Percentiles rank a stretch among this genome's conserved stretches.
phyloP scores from a whole-genome alignment of 2,888 invertebrate genomes.

The Pediacus dermestoides region DNA sequence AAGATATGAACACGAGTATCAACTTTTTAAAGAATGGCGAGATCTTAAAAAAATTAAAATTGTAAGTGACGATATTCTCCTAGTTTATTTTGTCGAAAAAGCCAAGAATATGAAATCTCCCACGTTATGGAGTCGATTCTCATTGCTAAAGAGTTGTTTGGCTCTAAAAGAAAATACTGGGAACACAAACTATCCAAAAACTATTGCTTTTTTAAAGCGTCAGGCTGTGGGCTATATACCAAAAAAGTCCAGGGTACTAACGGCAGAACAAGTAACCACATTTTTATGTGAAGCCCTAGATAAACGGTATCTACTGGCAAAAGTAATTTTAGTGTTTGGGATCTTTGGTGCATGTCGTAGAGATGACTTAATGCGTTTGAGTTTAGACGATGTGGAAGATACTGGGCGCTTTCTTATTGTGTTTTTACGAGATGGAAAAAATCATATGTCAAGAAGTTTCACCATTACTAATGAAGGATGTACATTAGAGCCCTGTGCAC shows the following conservation, averaged over 20 bases:
- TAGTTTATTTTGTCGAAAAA: constrained; percentile 13
- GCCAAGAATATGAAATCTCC: constrained; percentile 11
- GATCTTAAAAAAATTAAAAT: constrained; percentile 10
- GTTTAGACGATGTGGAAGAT: constrained; percentile 13
- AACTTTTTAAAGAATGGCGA: constrained; percentile 12
- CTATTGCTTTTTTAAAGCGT: constrained; percentile 22
- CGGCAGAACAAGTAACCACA: constrained; percentile 22
- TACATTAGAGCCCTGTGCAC: constrained; percentile 7
- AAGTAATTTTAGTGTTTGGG: constrained; percentile 14
- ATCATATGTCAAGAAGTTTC: constrained; percentile 18
- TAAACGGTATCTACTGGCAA: constrained; percentile 24
- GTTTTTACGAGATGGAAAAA: constrained; percentile 18
- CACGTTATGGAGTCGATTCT: constrained; percentile 12
- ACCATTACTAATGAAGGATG: constrained; percentile 17
- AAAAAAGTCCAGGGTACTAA: constrained; percentile 24
- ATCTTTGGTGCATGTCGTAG: constrained; percentile 20
- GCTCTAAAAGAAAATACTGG: constrained; percentile 3
- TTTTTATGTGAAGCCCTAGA: constrained; percentile 25
- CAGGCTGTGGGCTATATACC: constrained; percentile 23
- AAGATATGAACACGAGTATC: constrained; percentile 14
- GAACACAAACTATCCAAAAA: constrained; percentile 9
- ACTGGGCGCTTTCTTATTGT: constrained; percentile 15
- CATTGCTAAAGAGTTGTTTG: constrained; percentile 9
- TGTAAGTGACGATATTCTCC: constrained; percentile 14
- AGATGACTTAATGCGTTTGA: constrained; percentile 18